A percentile compares a stretch with the other conserved stretches of the same genome.
phyloP scores from a whole-genome alignment of 2,797 vertebrate genomes.

The Syngnathus rostellatus region DNA sequence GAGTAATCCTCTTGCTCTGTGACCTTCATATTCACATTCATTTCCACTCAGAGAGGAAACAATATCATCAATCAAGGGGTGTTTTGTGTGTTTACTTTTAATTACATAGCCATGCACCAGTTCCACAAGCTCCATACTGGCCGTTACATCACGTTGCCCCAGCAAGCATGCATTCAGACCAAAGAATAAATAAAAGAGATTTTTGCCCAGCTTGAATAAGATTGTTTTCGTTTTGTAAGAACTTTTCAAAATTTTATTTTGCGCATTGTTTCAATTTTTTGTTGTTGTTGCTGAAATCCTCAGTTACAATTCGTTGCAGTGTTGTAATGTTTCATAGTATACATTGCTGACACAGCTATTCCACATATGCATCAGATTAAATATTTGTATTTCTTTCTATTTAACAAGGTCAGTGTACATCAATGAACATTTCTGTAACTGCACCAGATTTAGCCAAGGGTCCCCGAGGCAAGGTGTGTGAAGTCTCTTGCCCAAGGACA shows the following conservation, averaged over 20 bases:
- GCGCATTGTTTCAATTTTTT: neutral
- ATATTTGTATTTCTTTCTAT: neutral
- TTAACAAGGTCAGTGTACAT: too few relatives aligned
- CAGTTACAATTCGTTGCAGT: neutral
- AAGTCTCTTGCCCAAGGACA: too few relatives aligned
- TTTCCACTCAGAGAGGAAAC: conserved; percentile 25
- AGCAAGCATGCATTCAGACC: neutral
- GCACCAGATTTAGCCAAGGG: too few relatives aligned
- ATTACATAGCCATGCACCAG: conserved; percentile 28
- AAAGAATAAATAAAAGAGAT: too few relatives aligned
- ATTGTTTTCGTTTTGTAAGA: neutral
- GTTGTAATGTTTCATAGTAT: neutral
- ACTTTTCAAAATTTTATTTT: neutral
- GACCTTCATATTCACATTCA: conserved; percentile 28
- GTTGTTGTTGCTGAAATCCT: neutral
- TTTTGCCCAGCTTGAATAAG: neutral
- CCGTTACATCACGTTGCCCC: too few relatives aligned
- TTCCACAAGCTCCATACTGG: conserved; percentile 8
- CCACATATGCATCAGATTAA: neutral
- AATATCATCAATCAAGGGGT: conserved; percentile 29
- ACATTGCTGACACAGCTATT: neutral
- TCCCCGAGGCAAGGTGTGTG: too few relatives aligned
- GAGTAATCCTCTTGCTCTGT: conserved; percentile 2
- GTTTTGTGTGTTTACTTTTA: conserved; percentile 51
- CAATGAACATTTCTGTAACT: too few relatives aligned